A percentile compares a stretch with the other conserved stretches of the same genome.
Evolutionary conservation across 2,113 vertebrate genomes (phyloP).

Genomic region (Meles meles): DNA sequence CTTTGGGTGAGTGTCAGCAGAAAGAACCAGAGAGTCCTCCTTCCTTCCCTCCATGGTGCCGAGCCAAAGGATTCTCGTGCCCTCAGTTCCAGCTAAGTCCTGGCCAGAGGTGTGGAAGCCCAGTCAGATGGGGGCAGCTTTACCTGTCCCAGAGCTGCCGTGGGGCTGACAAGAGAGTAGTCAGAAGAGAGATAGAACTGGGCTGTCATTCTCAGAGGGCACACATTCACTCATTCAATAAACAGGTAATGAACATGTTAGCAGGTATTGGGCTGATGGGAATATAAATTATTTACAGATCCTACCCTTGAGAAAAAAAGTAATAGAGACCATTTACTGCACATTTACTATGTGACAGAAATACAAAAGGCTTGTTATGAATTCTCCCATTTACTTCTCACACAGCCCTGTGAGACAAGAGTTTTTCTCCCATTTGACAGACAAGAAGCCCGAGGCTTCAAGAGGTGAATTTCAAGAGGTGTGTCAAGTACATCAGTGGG

Average conservation of each 20-base stretch:
- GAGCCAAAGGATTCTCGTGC: not conserved
- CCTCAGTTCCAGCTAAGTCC: not conserved
- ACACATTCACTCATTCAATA: constrained; percentile 25
- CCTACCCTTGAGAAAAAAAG: not conserved
- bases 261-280: not conserved
- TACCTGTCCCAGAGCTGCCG: not conserved
- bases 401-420: not conserved
- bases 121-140: not conserved
- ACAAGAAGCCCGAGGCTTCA: not conserved
- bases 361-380: not conserved
- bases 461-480: not conserved
- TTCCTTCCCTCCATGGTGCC: not conserved
- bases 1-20: not conserved
- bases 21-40: not conserved
- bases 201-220: not conserved
- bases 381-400: not conserved
- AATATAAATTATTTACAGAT: not conserved
- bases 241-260: not conserved
- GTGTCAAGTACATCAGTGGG: not conserved
- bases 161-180: not conserved
- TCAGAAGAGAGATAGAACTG: not conserved
- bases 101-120: not conserved
- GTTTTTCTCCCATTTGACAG: not conserved
- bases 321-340: not conserved
- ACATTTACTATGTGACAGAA: not conserved